These are phyloP conservation scores for Gopherus evgoodei DNA, from an alignment of 2,113 vertebrate species.

Conservation along the genomic window DNA sequence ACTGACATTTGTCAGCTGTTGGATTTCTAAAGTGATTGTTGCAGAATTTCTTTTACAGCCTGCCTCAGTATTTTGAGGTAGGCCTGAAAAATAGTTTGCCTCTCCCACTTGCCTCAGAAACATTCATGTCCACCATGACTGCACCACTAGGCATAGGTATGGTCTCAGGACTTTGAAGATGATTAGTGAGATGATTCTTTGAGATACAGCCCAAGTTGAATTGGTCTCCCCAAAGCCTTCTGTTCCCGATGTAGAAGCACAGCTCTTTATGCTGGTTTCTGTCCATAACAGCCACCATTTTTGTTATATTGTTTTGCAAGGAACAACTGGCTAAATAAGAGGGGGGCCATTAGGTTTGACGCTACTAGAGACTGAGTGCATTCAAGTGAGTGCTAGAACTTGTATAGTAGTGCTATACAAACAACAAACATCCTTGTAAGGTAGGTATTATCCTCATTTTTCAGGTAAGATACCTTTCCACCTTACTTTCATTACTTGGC, in stretches of 20 bases:
- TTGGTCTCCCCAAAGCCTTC: neutral
- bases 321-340: neutral
- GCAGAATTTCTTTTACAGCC: neutral
- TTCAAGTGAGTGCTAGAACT: neutral
- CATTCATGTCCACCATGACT: neutral
- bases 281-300: neutral
- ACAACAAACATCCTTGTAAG: neutral
- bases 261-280: neutral
- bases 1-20: fast-evolving
- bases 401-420: neutral
- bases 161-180: neutral
- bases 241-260: neutral
- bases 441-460: neutral
- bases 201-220: neutral
- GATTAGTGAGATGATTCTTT: neutral
- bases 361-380: fast-evolving
- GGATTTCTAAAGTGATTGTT: neutral
- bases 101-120: neutral
- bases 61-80: fast-evolving
- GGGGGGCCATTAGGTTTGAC: neutral
- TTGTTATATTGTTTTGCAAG: neutral
- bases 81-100: neutral
- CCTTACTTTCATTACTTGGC: neutral
- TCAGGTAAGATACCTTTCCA: neutral
- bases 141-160: neutral